Conservation (phyloP, 2,797 vertebrate species). For the Muscicapa striata region DNA sequence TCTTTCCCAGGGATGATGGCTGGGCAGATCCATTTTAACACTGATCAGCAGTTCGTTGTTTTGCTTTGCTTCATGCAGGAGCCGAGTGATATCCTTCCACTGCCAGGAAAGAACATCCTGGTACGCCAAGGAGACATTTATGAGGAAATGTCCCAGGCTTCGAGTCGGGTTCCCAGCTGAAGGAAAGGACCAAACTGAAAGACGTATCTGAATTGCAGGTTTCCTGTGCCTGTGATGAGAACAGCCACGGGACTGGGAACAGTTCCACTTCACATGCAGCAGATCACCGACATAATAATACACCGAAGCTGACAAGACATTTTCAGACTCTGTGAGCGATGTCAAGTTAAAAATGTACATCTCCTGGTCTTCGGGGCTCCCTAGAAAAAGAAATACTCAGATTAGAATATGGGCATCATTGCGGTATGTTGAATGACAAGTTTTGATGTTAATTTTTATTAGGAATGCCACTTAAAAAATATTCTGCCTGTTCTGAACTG, state of each 20-base stretch:
- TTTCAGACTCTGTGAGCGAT: constrained; percentile 91
- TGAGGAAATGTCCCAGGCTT: constrained; percentile 81
- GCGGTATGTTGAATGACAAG: neutral
- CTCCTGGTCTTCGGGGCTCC: constrained; percentile 77
- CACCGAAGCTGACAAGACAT: constrained; percentile 88
- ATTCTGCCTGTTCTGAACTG: neutral
- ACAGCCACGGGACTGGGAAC: constrained; percentile 68
- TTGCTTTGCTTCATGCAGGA: constrained; percentile 84
- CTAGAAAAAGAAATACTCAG: constrained; percentile 69
- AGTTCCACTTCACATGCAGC: constrained; percentile 69
- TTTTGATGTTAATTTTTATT: neutral
- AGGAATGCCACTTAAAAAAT: neutral
- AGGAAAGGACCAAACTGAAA: constrained; percentile 85
- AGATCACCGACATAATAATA: constrained; percentile 88
- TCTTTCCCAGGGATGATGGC: constrained; percentile 74
- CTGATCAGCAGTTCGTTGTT: constrained; percentile 84
- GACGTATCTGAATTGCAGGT: constrained; percentile 76
- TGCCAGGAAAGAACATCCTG: constrained; percentile 85
- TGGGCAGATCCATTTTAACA: constrained; percentile 80
- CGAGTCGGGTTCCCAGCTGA: constrained; percentile 75
- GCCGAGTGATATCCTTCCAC: constrained; percentile 89
- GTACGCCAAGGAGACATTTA: constrained; percentile 80
- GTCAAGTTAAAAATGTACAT: constrained; percentile 92
- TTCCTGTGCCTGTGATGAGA: constrained; percentile 42
- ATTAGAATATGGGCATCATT: neutral